Percentiles rank a stretch among this genome's conserved stretches.
Evolutionary conservation across 2,888 invertebrate species (phyloP).

Genomic region (Drosophila mercatorum): DNA sequence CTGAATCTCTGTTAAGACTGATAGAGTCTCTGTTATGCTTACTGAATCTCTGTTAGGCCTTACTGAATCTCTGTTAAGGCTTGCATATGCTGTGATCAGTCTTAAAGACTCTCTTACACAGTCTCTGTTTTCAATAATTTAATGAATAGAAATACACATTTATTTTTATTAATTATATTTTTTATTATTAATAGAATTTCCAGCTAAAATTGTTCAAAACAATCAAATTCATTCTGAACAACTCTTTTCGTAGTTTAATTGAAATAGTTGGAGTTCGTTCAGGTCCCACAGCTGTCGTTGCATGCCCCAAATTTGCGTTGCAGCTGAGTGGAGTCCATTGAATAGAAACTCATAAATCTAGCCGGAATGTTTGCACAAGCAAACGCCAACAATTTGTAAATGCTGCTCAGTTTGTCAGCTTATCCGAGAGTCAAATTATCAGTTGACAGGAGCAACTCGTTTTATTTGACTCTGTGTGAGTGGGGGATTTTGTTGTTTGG

Average conservation of each 20-base stretch:
- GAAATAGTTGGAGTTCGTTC: background rate
- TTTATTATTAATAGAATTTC: background rate
- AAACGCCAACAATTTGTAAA: constrained; percentile 44
- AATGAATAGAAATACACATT: background rate
- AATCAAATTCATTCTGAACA: background rate
- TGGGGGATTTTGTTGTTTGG: constrained; percentile 20
- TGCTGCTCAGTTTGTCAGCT: constrained; percentile 37
- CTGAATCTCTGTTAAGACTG: background rate
- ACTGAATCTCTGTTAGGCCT: background rate
- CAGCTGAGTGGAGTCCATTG: constrained; percentile 10
- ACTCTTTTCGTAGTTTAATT: background rate
- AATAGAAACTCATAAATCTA: constrained; percentile 40
- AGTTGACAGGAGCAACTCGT: constrained; percentile 56
- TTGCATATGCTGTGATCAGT: background rate
- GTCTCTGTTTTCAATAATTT: too few relatives aligned
- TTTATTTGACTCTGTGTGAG: constrained; percentile 13
- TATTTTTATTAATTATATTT: background rate
- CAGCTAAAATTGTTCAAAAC: background rate
- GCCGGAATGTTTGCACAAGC: constrained; percentile 20
- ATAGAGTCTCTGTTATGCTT: background rate
- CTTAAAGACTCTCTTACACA: background rate
- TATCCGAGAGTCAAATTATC: constrained; percentile 60
- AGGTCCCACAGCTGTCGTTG: constrained; percentile 5
- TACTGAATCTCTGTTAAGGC: background rate
- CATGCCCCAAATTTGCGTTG: constrained; percentile 7